Base-by-base conservation (phyloP, 2,113 vertebrate genomes). In the Neomonachus schauinslandi region DNA sequence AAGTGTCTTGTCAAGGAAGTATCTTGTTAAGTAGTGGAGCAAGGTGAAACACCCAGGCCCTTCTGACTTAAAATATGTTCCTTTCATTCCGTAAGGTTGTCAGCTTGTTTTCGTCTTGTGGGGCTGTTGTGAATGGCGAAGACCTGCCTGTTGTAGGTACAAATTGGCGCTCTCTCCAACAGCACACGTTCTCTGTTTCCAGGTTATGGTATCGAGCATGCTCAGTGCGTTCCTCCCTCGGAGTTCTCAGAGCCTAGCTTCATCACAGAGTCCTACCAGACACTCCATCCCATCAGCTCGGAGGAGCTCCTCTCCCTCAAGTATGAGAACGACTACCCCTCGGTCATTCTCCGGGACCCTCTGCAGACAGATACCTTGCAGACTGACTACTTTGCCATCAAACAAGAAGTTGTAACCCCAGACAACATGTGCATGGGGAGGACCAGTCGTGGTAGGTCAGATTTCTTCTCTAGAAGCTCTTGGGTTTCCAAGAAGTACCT, bases 361-460 rank as follows among this genome's bases (percentile, higher is more conserved):
- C 99, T 99, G 33, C 99, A 98, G 98, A 98, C 98, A 2, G 99
- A 99, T 59, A 97, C 99, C 31, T 99, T 99, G 98, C 99, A 99
- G 94, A 99, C 98, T 0, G 99, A 99, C 98, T 99, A 99, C 98
- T 99, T 99, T 97, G 98, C 99, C 4, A 99, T 99, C 98, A 99
- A 99, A 98, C 99, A 99, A 98, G 99, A 99, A 98, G 99, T 99
- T 10, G 99, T 99, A 80, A 99, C 99, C 0, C 99, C 99, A 0
- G 99, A 99, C 98, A 99, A 99, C 99, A 99, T 99, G 99, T 99
- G 99, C 96, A 99, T 99, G 99, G 99, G 99, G 59, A 99, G 99
- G 91, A 98, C 99, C 97, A 99, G 99, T 98, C 98, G 99, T 99
- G 99, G 99, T 99, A 99, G 86, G 98, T 97, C 67, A 16, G 10